Percentiles rank a stretch among this genome's conserved stretches.
phyloP scores from a whole-genome alignment of 2,113 vertebrate species.

The Apistogramma diplotaenia region DNA sequence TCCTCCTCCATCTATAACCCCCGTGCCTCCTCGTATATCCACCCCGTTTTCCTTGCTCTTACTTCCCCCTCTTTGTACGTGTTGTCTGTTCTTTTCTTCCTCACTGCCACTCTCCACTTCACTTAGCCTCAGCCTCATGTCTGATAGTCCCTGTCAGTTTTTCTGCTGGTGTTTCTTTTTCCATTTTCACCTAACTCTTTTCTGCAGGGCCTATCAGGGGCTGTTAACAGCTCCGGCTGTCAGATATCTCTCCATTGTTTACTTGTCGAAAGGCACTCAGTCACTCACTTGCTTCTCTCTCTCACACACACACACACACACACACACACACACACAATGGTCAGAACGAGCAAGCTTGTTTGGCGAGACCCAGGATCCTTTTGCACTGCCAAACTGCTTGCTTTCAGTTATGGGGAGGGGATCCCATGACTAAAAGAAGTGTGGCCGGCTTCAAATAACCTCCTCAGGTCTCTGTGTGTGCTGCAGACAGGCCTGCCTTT shows the following conservation, averaged over 20 bases:
- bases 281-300: conserved; percentile 7
- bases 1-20: not conserved
- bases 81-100: conserved; percentile 17
- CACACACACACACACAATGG: not conserved
- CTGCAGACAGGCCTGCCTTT: conserved; percentile 32
- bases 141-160: conserved; percentile 52
- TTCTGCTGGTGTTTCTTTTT: conserved; percentile 52
- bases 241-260: conserved; percentile 62
- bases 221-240: conserved; percentile 69
- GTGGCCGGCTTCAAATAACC: conserved; percentile 35
- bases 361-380: conserved; percentile 35
- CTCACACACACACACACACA: not conserved
- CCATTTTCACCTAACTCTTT: conserved; percentile 49
- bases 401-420: conserved; percentile 38
- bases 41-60: not conserved
- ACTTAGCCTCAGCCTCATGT: conserved; percentile 24
- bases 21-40: not conserved
- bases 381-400: conserved; percentile 41
- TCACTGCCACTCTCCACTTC: conserved; percentile 13
- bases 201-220: conserved; percentile 54
- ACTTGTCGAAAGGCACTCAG: conserved; percentile 53
- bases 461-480: conserved; percentile 44
- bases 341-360: conserved; percentile 46
- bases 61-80: not conserved
- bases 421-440: conserved; percentile 44